Evolutionary conservation across 2,113 vertebrate genomes (phyloP).

Genomic region (Erinaceus europaeus): DNA sequence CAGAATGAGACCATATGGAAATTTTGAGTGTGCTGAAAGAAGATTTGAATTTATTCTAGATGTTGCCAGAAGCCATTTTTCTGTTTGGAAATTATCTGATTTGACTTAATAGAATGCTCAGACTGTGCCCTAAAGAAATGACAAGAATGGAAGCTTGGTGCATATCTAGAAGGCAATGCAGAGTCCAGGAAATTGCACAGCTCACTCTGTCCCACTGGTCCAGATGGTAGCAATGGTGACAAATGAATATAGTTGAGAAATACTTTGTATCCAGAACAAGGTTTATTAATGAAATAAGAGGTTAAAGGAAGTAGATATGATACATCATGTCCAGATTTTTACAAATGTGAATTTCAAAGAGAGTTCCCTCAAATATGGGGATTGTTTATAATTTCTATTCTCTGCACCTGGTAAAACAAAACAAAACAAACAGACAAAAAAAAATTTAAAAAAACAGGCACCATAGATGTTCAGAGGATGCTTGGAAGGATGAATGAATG

Average conservation of each 20-base stretch:
- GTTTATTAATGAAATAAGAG: background rate
- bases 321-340: background rate
- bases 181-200: background rate
- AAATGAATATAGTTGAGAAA: background rate
- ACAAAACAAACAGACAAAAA: too few species aligned
- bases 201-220: background rate
- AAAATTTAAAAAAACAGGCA: background rate
- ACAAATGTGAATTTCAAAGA: background rate
- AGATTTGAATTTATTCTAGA: background rate
- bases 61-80: background rate
- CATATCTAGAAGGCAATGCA: background rate
- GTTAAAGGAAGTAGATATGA: background rate
- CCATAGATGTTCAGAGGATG: background rate
- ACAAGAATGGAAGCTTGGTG: background rate
- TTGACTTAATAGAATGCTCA: background rate
- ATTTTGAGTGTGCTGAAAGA: background rate
- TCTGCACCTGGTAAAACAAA: background rate
- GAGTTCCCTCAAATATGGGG: background rate
- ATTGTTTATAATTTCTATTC: background rate
- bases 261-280: background rate
- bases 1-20: background rate
- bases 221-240: background rate
- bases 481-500: background rate
- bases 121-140: background rate
- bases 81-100: background rate